These are phyloP conservation scores for Buathra laborator DNA, from an alignment of 2,888 invertebrate genomes.

Conservation along the genomic window DNA sequence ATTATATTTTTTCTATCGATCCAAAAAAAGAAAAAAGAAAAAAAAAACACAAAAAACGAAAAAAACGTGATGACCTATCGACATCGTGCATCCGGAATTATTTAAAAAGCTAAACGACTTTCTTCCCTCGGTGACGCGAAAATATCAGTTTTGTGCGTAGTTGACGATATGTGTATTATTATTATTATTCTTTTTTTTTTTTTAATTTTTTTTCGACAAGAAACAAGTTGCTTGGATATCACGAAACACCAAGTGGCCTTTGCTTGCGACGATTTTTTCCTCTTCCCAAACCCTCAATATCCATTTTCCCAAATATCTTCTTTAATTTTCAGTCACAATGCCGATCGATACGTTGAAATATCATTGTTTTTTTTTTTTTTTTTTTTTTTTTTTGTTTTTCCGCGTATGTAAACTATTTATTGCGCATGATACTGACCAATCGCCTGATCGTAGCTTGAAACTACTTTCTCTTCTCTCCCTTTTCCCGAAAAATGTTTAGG, in stretches of 20 bases:
- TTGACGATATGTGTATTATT: slow-evolving; percentile 43
- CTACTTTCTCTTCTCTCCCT: slow-evolving; percentile 78
- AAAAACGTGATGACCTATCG: slow-evolving; percentile 83
- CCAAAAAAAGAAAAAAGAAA: slow-evolving; percentile 72
- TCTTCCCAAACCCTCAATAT: not conserved
- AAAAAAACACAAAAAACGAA: slow-evolving; percentile 61
- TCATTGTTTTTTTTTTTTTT: slow-evolving; percentile 31
- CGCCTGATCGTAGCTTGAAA: slow-evolving; percentile 82
- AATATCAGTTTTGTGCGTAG: slow-evolving; percentile 32
- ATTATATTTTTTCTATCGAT: slow-evolving; percentile 85
- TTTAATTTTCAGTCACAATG: slow-evolving; percentile 64
- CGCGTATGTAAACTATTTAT: slow-evolving; percentile 70
- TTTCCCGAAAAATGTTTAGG: slow-evolving; percentile 78
- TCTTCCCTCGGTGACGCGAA: slow-evolving; percentile 56
- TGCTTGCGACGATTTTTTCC: slow-evolving; percentile 63
- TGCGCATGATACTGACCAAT: slow-evolving; percentile 83
- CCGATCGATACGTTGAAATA: slow-evolving; percentile 65
- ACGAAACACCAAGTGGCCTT: slow-evolving; percentile 78
- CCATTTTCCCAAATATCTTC: slow-evolving; percentile 30
- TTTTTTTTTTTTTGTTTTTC: not conserved
- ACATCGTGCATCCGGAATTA: slow-evolving; percentile 80
- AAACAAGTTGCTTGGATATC: slow-evolving; percentile 78
- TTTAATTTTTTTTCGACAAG: slow-evolving; percentile 51
- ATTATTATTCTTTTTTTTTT: slow-evolving; percentile 4
- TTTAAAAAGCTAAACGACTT: slow-evolving; percentile 69